Evolutionary conservation across 2,113 vertebrate genomes (phyloP), one percentile per base, ranked within the genome.

Genomic region (Phylloscopus trochilus): DNA sequence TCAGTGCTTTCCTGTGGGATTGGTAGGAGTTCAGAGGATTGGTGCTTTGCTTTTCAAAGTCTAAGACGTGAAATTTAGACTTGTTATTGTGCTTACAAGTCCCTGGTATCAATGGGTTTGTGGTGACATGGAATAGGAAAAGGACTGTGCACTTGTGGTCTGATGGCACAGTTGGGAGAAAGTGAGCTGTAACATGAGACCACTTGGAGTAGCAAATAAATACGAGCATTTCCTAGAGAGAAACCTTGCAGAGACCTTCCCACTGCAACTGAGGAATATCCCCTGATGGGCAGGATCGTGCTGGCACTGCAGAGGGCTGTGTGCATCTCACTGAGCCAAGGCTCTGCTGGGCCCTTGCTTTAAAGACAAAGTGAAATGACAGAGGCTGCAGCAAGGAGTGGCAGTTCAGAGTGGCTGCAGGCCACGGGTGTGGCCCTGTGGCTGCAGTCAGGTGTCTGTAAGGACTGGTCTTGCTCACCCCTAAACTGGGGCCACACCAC

Each of bases 171-270:
- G 20, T 6, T 93, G 79, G 46, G 87, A 70, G 83, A 85, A 46
- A 58, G 91, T 82, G 92, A 94, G 75, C 41, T 87, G 51, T 43
- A 23, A 12, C 24, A 13, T 20, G 37, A 82, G 39, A 91, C 91
- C 33, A 7, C 35, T 96, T 83, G 75, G 47, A 96, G 58, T 63
- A 93, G 56, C 91, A 89, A 91, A 77, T 79, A 92, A 92, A 92
- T 58, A 52, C 0, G 3, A 81, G 5, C 15, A 62, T 78, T 92
- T 93, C 8, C 8, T 66, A 21, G 62, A 70, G 51, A 85, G 41
- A 90, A 97, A 74, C 46, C 13, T 85, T 74, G 46, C 51, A 27
- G 43, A 24, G 67, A 87, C 60, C 69, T 90, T 72, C 69, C 93
- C 35, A 17, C 5, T 94, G 43, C 41, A 89, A 66, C 31, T 35